Base-by-base conservation (phyloP, 2,113 vertebrate species). In the Siniperca knerii region DNA sequence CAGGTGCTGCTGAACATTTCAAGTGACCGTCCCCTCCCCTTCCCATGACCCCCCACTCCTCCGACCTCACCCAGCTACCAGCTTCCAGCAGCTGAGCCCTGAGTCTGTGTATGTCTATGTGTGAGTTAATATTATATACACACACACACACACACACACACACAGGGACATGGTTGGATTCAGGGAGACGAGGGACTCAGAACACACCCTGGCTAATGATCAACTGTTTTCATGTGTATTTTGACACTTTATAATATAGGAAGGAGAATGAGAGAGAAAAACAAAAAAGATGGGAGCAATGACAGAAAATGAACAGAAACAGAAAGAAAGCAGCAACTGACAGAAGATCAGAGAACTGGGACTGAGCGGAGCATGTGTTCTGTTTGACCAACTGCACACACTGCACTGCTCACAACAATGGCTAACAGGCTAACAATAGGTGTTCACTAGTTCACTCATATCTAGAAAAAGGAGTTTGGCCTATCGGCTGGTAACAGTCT, bases 1-100 rank as follows among this genome's bases (percentile, higher is more conserved):
- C 90, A 90, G 91, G 83, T 92, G 90, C 60, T 55, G 48, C 2
- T 81, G 67, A 78, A 75, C 0, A 37, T 84, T 90, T 90, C 42
- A 71, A 87, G 79, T 76, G 78, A 55, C 55, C 11, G 33, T 15
- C 60, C 8, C 23, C 48, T 44, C 25, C n/a, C 46, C 13, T 48
- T 55, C 44, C 67, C 42, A 5, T 72, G 80, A 89, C 86, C 86
- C 73, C 82, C n/a, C 57, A 13, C 72, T 65, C 20, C 54, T 75
- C 33, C 35, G 0, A 71, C 10, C 72, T 73, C 57, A 42, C 66
- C 29, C 29, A 29, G 29, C 29, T 29, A 29, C 79, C 79, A 25
- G 42, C 62, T 23, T 61, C 40, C 48, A 75, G 75, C 72, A 81
- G 80, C 86, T 86, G 75, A 87, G 68, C 35, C 33, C 44, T 3